Evolutionary conservation across 2,113 vertebrate species (phyloP).

Genomic region (Alethe castanea): DNA sequence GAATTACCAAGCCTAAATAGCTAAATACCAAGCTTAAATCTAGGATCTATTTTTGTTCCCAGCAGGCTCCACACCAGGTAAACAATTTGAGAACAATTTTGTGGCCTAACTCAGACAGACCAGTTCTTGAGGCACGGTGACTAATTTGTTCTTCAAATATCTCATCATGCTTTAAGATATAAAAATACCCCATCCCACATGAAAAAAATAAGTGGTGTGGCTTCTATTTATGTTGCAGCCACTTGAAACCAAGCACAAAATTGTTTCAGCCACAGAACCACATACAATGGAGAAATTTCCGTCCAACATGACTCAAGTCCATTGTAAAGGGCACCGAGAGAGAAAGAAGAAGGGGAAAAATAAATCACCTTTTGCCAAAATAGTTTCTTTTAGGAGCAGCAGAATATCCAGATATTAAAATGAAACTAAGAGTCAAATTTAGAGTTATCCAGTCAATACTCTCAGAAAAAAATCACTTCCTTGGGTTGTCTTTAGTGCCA

Average conservation of each 20-base stretch:
- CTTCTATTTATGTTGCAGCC: slow-evolving; percentile 52
- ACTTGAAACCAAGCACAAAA: slow-evolving; percentile 52
- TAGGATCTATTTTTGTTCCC: slow-evolving; percentile 42
- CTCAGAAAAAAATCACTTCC: too few species aligned
- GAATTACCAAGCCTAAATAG: slow-evolving; percentile 5
- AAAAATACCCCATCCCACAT: slow-evolving; percentile 57
- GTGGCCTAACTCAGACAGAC: slow-evolving; percentile 58
- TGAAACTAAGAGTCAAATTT: background rate
- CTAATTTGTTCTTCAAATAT: slow-evolving; percentile 66
- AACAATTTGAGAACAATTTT: slow-evolving; percentile 57
- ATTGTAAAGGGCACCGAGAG: slow-evolving; percentile 38
- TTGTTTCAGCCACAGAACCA: slow-evolving; percentile 35
- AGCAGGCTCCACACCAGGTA: slow-evolving; percentile 46
- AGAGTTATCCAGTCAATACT: background rate
- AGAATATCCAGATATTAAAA: background rate
- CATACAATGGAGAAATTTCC: slow-evolving; percentile 59
- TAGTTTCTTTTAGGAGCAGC: background rate
- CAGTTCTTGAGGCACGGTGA: slow-evolving; percentile 55
- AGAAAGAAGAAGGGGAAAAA: background rate
- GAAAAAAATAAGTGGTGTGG: slow-evolving; percentile 17
- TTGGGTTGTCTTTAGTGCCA: too few species aligned
- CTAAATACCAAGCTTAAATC: background rate
- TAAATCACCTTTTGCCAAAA: background rate
- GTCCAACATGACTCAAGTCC: background rate
- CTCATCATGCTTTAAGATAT: slow-evolving; percentile 24